Evolutionary conservation across 2,113 vertebrate genomes (phyloP).

Genomic region (Microcebus griseorufus): DNA sequence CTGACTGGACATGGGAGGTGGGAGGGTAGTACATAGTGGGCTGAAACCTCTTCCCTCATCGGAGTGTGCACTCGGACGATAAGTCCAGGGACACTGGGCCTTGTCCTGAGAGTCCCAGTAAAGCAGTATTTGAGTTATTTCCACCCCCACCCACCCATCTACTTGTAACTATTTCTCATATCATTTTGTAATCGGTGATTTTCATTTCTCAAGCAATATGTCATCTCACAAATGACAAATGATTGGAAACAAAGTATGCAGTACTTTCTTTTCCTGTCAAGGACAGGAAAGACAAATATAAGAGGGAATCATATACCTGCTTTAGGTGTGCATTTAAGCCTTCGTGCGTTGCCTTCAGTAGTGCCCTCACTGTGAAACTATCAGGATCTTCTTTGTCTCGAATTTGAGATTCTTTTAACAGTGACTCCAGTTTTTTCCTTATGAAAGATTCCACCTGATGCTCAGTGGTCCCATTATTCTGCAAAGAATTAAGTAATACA

Average conservation of each 20-base stretch:
- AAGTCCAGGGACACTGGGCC: neutral
- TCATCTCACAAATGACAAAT: neutral
- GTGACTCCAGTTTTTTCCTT: conserved; percentile 95
- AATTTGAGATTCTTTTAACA: conserved; percentile 95
- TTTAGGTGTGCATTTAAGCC: conserved; percentile 94
- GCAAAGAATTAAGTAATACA: conserved; percentile 73
- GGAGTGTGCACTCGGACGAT: too few relatives aligned
- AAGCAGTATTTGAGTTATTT: neutral
- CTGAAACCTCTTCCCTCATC: neutral
- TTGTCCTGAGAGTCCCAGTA: neutral
- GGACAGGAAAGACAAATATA: neutral
- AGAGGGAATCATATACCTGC: conserved; percentile 86
- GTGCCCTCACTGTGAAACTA: conserved; percentile 95
- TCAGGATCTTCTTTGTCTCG: conserved; percentile 97
- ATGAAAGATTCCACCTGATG: conserved; percentile 97
- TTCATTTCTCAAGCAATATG: neutral
- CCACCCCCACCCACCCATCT: neutral
- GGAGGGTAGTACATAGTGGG: fast-evolving
- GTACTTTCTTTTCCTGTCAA: neutral
- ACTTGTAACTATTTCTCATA: neutral
- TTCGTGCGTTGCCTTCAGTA: conserved; percentile 95
- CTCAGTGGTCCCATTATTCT: conserved; percentile 92
- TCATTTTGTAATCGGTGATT: neutral
- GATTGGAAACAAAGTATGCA: neutral
- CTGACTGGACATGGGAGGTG: fast-evolving